Conservation (phyloP, 2,113 vertebrate genomes). For the Corydoras sp. region DNA sequence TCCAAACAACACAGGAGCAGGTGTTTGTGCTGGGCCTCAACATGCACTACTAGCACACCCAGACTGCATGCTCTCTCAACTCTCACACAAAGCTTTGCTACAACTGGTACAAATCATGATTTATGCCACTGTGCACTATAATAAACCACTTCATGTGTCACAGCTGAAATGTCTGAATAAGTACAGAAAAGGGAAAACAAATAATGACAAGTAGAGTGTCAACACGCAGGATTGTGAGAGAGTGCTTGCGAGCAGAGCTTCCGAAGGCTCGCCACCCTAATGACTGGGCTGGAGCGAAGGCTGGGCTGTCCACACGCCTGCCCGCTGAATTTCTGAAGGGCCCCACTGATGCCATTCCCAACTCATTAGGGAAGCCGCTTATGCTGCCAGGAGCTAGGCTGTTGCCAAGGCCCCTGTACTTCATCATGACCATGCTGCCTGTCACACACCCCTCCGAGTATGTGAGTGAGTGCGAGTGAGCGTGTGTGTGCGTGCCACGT, state of each 20-base stretch:
- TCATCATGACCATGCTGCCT: conserved; percentile 63
- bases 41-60: conserved; percentile 7
- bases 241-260: conserved; percentile 45
- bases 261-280: conserved; percentile 63
- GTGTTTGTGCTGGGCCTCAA: conserved; percentile 17
- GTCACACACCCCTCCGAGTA: conserved; percentile 34
- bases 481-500: conserved; percentile 69
- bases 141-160: neutral
- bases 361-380: conserved; percentile 77
- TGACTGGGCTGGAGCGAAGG: conserved; percentile 70
- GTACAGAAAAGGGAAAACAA: conserved; percentile 1
- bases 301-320: conserved; percentile 54
- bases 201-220: conserved; percentile 6
- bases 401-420: conserved; percentile 65
- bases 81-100: neutral
- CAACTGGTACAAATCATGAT: neutral
- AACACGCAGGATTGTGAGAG: neutral
- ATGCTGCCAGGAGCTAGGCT: conserved; percentile 71
- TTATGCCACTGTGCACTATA: conserved; percentile 2
- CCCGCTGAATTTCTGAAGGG: conserved; percentile 68
- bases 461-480: conserved; percentile 45
- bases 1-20: conserved; percentile 36
- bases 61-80: neutral
- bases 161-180: conserved; percentile 5
- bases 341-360: conserved; percentile 71